Base-by-base conservation (phyloP, 2,797 vertebrate genomes). In the Gymnoscopelus braueri region DNA sequence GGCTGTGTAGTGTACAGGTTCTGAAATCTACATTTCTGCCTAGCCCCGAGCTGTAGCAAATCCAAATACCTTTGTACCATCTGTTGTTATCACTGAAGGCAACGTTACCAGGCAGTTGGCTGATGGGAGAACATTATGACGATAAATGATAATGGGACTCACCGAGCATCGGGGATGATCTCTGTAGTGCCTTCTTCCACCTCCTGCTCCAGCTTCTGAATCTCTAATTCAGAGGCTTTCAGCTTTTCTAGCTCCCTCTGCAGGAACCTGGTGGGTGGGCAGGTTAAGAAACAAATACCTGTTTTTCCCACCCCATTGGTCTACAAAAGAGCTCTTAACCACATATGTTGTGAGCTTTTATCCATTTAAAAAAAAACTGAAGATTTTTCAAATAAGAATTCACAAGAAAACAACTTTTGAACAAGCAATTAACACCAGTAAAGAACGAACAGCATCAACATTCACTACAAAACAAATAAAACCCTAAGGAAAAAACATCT, bases 131-230 rank as follows among this genome's bases (percentile, higher is more conserved):
- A 12, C 23, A 48, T 23, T 10, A 48, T 39, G 35, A 44, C 12
- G 23, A 39, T 19, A 61, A 52, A 32, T 14, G 14, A 44, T 13
- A 39, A 9, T 23, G 59, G 51, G 10, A 87, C 94, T 87, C 84
- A 96, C 95, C 94, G 84, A 61, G 94, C 89, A 64, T 94, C 94
- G n/a, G 95, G 95, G 74, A 96, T 95, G 81, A 96, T 69, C 72
- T 94, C 94, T 0, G 93, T 95, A 12, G 95, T 96, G 82, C 95
- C 94, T 73, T 96, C 94, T 24, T 94, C 86, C 69, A 94, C 90
- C 77, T 95, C 93, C 5, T 67, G 83, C 82, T 94, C 89, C 71
- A 96, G 72, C 65, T 72, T 66, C 29, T 92, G 85, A 5, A 95
- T 90, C 60, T 94, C 92, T 0, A 90, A 80, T 57, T 95, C 93